Percentiles rank a stretch among this genome's conserved stretches.
phyloP scores from a whole-genome alignment of 2,797 vertebrate species.

The Dendrocincla tyrannina region DNA sequence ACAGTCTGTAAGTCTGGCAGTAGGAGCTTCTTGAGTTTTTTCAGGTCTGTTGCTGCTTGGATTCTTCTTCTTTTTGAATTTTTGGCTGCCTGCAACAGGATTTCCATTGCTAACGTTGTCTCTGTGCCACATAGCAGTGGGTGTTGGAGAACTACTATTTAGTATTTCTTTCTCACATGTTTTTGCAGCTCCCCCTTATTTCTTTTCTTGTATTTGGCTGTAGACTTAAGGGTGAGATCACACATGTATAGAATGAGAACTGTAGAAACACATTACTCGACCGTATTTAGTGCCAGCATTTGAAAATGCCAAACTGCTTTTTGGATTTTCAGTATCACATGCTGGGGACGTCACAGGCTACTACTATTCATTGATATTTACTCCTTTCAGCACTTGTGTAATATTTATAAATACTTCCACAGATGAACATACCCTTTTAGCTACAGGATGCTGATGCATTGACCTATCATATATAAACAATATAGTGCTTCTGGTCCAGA shows the following conservation, averaged over 20 bases:
- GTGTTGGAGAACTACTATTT: not conserved
- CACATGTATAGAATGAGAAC: not conserved
- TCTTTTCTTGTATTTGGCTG: slow-evolving; percentile 45
- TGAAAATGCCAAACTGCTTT: slow-evolving; percentile 11
- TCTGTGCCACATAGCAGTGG: slow-evolving; percentile 4
- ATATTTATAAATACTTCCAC: slow-evolving; percentile 26
- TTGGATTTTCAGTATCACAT: slow-evolving; percentile 1
- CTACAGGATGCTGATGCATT: slow-evolving; percentile 11
- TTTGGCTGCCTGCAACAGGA: slow-evolving; percentile 32
- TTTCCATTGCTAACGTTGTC: slow-evolving; percentile 30
- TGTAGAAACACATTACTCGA: slow-evolving; percentile 8
- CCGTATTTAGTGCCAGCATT: slow-evolving; percentile 2
- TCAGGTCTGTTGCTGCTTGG: not conserved
- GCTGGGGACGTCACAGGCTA: not conserved
- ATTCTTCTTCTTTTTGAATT: not conserved
- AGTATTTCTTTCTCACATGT: slow-evolving; percentile 34
- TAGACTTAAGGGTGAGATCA: slow-evolving; percentile 46
- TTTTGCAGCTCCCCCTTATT: slow-evolving; percentile 38
- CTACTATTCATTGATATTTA: slow-evolving; percentile 26
- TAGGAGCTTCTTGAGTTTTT: slow-evolving; percentile 9
- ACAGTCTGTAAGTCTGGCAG: not conserved
- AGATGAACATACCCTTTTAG: not conserved
- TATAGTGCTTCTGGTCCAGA: slow-evolving; percentile 15
- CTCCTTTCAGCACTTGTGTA: not conserved
- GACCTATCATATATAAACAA: not conserved